phyloP scores from a whole-genome alignment of 2,113 vertebrate genomes.

The Dermatemys mawii region DNA sequence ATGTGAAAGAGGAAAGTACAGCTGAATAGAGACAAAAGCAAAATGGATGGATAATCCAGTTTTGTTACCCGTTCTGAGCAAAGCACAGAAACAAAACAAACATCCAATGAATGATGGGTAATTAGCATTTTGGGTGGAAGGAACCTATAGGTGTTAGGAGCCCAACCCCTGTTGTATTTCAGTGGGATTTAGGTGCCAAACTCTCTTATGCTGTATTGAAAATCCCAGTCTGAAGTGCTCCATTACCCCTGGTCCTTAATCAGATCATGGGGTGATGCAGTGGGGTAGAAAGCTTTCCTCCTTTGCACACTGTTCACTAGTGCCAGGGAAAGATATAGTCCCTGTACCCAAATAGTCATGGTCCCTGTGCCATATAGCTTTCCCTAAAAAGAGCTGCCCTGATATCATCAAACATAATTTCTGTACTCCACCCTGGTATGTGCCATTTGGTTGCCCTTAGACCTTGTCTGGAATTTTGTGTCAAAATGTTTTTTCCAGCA shows the following conservation, averaged over 20 bases:
- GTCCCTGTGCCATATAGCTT: neutral
- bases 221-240: neutral
- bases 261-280: neutral
- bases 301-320: neutral
- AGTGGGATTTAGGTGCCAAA: neutral
- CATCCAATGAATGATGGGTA: neutral
- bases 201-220: neutral
- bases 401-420: neutral
- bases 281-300: neutral
- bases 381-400: neutral
- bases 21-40: neutral
- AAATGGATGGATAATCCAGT: neutral
- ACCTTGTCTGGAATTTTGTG: neutral
- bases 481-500: neutral
- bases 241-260: neutral
- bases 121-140: neutral
- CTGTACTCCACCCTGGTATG: neutral
- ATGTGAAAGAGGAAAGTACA: neutral
- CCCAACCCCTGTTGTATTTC: neutral
- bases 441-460: neutral
- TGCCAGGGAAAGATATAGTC: neutral
- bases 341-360: rapidly evolving
- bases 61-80: neutral
- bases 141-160: neutral
- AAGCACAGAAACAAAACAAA: neutral